Evolutionary conservation across 2,113 vertebrate species (phyloP).

Genomic region (Rattus rattus): DNA sequence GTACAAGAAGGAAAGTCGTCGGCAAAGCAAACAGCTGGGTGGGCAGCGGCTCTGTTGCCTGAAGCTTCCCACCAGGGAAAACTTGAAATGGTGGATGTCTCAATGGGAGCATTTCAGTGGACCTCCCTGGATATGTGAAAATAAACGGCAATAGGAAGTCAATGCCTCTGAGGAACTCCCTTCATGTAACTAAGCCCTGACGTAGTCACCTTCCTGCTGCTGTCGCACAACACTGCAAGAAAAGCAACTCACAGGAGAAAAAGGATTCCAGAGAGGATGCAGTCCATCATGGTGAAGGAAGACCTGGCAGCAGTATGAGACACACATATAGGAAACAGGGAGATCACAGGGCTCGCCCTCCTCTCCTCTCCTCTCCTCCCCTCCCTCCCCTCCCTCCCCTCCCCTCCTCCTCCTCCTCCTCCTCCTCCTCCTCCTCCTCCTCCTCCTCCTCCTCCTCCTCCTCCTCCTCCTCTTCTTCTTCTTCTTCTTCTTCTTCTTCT

Average conservation of each 20-base stretch:
- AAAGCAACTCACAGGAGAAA: neutral
- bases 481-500: no score
- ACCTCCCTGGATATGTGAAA: neutral
- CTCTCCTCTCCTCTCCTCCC: no score
- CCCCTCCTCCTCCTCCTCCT: no score
- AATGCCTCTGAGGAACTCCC: neutral
- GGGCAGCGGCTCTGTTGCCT: neutral
- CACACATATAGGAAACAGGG: neutral
- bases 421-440: no score
- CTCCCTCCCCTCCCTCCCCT: no score
- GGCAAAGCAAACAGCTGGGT: neutral
- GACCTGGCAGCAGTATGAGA: neutral
- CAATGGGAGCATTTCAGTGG: neutral
- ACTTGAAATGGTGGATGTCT: neutral
- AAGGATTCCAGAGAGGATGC: neutral
- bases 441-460: no score
- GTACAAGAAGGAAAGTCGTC: neutral
- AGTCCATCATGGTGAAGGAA: neutral
- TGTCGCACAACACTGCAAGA: neutral
- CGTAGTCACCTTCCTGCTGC: neutral
- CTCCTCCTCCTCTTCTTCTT: no score
- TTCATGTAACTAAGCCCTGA: neutral
- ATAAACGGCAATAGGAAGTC: neutral
- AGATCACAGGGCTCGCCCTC: neutral
- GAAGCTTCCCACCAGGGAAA: constrained; percentile 2